Evolutionary conservation across 2,888 invertebrate species (phyloP).

Genomic region (Megaustenia siamemsis): DNA sequence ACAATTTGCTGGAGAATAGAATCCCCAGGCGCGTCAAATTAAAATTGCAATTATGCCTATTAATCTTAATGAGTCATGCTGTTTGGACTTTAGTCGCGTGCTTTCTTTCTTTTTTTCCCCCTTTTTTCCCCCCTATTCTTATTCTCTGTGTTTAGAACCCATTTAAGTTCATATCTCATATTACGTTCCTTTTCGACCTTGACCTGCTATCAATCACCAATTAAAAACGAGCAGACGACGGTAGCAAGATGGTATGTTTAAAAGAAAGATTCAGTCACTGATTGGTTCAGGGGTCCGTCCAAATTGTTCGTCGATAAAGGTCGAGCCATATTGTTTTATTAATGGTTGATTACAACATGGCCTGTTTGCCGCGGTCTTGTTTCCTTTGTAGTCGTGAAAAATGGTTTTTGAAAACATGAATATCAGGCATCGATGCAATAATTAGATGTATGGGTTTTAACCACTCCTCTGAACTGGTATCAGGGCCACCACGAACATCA

Average conservation of each 20-base stretch:
- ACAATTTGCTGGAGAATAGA: too few relatives aligned
- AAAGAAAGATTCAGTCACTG: neutral
- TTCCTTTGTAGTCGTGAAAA: neutral
- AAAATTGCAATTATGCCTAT: neutral
- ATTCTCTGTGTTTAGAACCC: neutral
- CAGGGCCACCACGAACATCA: neutral
- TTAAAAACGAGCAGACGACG: neutral
- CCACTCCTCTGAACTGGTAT: neutral
- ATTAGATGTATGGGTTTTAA: neutral
- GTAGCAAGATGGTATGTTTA: neutral
- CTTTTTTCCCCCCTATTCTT: too few relatives aligned
- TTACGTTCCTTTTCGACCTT: neutral
- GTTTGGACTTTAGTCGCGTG: neutral
- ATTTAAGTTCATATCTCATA: slow-evolving; percentile 8
- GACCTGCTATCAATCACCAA: slow-evolving; percentile 12
- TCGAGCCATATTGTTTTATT: slow-evolving; percentile 14
- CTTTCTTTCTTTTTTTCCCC: too few relatives aligned
- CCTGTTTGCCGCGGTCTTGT: neutral
- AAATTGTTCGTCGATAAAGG: slow-evolving; percentile 11
- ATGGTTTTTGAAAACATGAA: neutral
- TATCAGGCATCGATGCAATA: slow-evolving; percentile 2
- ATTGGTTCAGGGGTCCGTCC: too few relatives aligned
- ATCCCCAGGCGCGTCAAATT: too few relatives aligned
- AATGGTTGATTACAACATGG: neutral
- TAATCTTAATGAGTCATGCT: neutral